These are phyloP conservation scores for Cricetomys ansorgei DNA, from an alignment of 2,113 vertebrate species.

Conservation along the genomic window DNA sequence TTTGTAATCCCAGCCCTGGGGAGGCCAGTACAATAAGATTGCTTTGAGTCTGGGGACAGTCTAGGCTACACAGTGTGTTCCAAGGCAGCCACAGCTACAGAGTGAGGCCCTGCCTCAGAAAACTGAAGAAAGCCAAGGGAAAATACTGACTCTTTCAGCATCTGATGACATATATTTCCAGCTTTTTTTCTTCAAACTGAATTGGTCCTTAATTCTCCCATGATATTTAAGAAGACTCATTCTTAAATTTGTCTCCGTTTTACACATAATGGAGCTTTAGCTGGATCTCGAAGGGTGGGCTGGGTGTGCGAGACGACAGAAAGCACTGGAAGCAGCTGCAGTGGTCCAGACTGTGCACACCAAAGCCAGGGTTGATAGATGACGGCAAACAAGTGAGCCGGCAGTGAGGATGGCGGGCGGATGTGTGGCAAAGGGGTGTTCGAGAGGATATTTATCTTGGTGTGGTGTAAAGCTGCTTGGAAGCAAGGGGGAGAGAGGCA, in stretches of 20 bases:
- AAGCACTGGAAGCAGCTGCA: not conserved
- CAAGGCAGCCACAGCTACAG: not conserved
- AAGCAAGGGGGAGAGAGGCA: not conserved
- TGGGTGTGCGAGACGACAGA: not conserved
- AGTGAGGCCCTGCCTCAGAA: not conserved
- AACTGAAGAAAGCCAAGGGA: not conserved
- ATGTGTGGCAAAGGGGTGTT: not conserved
- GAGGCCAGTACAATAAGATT: not conserved
- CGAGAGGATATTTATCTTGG: not conserved
- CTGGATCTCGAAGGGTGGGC: constrained; percentile 7
- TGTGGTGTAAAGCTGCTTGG: not conserved
- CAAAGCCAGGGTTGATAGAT: not conserved
- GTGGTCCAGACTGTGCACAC: not conserved
- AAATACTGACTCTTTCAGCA: not conserved
- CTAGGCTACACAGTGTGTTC: not conserved
- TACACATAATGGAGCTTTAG: not conserved
- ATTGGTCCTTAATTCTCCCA: not conserved
- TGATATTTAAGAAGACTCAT: not conserved
- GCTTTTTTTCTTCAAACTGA: not conserved
- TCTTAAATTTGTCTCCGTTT: not conserved
- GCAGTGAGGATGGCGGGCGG: not conserved
- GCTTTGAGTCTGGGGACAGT: not conserved
- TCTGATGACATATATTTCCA: not conserved
- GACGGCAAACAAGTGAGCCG: constrained; percentile 1
- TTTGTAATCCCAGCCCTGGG: not conserved